phyloP scores from a whole-genome alignment of 2,888 invertebrate genomes.

The Pyrgus malvae region DNA sequence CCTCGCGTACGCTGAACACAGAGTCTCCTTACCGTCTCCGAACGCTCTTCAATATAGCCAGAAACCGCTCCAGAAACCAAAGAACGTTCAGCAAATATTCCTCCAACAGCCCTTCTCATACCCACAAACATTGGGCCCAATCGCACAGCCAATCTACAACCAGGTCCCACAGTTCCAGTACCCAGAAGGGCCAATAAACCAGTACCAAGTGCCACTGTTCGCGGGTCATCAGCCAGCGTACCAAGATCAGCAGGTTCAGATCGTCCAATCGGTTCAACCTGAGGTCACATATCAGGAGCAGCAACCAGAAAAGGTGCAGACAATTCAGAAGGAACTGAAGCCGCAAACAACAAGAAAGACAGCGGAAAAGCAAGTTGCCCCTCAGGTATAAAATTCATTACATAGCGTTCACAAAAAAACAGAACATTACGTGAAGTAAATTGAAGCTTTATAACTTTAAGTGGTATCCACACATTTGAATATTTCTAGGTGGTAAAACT shows the following conservation, averaged over 20 bases:
- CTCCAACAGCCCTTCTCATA: constrained; percentile 4
- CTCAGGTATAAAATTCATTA: constrained; percentile 3
- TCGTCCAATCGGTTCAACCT: constrained; percentile 25
- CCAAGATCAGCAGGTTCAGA: constrained; percentile 17
- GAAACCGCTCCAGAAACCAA: constrained; percentile 37
- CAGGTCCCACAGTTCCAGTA: constrained; percentile 11
- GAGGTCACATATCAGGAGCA: constrained; percentile 16
- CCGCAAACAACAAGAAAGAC: neutral
- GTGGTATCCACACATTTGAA: too few species aligned
- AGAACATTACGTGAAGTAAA: too few species aligned
- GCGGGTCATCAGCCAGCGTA: constrained; percentile 20
- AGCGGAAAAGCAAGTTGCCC: constrained; percentile 1
- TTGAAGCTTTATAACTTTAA: too few species aligned
- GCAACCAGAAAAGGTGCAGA: constrained; percentile 13
- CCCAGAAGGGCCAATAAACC: constrained; percentile 26
- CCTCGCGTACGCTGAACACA: constrained; percentile 60
- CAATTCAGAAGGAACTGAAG: constrained; percentile 23
- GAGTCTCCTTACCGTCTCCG: constrained; percentile 43
- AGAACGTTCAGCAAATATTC: constrained; percentile 11
- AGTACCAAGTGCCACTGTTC: constrained; percentile 34
- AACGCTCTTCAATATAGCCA: constrained; percentile 39
- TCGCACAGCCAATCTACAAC: constrained; percentile 28
- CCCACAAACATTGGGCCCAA: constrained; percentile 27
- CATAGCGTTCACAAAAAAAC: neutral
- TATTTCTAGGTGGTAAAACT: too few species aligned